Base-by-base conservation (phyloP, 2,797 vertebrate species). In the Catostomus latipinnis region DNA sequence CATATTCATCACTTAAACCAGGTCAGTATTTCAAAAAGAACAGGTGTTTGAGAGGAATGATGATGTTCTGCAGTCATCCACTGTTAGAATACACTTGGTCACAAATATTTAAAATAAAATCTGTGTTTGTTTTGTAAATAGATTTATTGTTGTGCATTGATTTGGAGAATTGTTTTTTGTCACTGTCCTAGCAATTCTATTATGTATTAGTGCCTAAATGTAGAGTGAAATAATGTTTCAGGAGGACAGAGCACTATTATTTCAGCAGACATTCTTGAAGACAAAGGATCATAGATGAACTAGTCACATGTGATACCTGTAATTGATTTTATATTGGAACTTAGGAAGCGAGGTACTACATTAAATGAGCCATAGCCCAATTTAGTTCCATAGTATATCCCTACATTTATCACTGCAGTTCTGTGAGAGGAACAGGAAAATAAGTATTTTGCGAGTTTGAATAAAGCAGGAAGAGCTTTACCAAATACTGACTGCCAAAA, bases 11-110 rank as follows among this genome's bases (percentile, higher is more conserved):
- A 18, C 70, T 77, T 18, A 70, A 60, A 57, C 61, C 22, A 72
- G 48, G 18, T 62, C 68, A 67, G 62, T 22, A 81, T 60, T 84
- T 72, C 11, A 62, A 87, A 83, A 49, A 65, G 53, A 82, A 66
- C 54, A 76, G 89, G 91, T 90, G 89, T 93, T 93, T 93, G 92
- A 94, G 92, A 94, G 93, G 92, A 93, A 93, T 92, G 92, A 93
- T 84, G 78, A 84, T 81, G 81, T 83, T 74, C 67, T 82, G 69
- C 57, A 54, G 43, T 73, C 45, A 49, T 77, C 69, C 78, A 84
- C 71, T 80, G 22, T 58, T 57, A 73, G 81, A 65, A 60, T 58
- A 56, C 67, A 66, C 81, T 82, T 85, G 80, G 74, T 85, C 82
- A 80, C 86, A 82, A 76, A 81, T 70, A 57, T 77, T 71, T 61